Conservation (phyloP, 1,140 invertebrate species). For the Pachyrhynchus sulphureomaculatus region DNA sequence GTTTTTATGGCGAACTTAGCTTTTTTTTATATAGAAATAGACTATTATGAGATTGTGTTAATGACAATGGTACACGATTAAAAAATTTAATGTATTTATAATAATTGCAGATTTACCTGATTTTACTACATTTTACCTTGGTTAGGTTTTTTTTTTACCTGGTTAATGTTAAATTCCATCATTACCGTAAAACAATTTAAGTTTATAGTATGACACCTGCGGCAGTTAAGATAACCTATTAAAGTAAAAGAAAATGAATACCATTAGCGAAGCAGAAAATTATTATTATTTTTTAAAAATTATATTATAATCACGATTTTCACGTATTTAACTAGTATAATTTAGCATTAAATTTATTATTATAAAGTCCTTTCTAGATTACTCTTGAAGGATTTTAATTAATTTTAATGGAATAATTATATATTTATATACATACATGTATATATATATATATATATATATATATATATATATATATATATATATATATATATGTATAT, state of each 20-base stretch:
- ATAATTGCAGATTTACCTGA: background rate
- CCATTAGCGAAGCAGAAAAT: background rate
- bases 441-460: no score
- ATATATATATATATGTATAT: no score
- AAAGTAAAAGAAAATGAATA: background rate
- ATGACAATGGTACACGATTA: background rate
- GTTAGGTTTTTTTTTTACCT: background rate
- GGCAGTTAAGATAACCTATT: background rate
- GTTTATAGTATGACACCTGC: background rate
- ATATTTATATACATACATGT: no score
- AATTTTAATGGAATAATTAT: no score
- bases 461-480: no score
- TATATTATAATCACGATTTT: background rate
- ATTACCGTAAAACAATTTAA: background rate
- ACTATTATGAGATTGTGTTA: background rate
- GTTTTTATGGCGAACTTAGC: no score
- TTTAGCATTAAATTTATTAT: no score
- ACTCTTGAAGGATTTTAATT: no score
- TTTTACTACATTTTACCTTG: background rate
- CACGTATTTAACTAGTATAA: no score
- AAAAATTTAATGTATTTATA: background rate
- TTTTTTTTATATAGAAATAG: no score
- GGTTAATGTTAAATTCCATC: background rate
- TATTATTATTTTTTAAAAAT: conserved; percentile 1
- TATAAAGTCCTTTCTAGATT: no score